Percentiles rank a stretch among this genome's conserved stretches.
Evolutionary conservation across 2,888 invertebrate genomes (phyloP).

Genomic region (Scaptomyza tumidula): DNA sequence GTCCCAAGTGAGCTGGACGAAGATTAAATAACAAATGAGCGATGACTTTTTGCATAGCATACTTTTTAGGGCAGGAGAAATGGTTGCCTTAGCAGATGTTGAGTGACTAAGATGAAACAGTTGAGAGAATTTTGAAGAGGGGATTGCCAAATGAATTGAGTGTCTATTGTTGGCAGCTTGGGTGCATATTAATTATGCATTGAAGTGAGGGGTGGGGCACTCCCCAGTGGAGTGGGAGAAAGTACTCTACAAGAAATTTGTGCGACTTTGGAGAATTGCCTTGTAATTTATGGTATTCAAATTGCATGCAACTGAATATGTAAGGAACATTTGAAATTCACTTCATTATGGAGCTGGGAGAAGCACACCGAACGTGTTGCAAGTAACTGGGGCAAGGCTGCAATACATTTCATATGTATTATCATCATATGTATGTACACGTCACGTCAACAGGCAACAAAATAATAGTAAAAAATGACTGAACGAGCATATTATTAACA

Average conservation of each 20-base stretch:
- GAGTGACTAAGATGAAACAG: slow-evolving; percentile 16
- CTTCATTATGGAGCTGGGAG: slow-evolving; percentile 46
- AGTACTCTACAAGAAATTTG: slow-evolving; percentile 2
- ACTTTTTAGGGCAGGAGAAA: slow-evolving; percentile 38
- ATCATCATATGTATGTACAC: slow-evolving; percentile 40
- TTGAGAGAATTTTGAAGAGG: slow-evolving; percentile 12
- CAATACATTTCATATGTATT: slow-evolving; percentile 15
- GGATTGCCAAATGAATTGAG: slow-evolving; percentile 37
- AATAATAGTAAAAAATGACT: background rate
- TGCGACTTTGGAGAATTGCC: slow-evolving; percentile 48
- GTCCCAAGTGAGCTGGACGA: slow-evolving; percentile 54
- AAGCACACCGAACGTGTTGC: slow-evolving; percentile 4
- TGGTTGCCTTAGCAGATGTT: slow-evolving; percentile 19
- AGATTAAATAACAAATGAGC: slow-evolving; percentile 80
- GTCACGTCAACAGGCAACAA: slow-evolving; percentile 19
- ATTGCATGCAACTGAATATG: slow-evolving; percentile 64
- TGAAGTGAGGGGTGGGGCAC: background rate
- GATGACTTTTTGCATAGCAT: slow-evolving; percentile 68
- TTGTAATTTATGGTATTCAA: slow-evolving; percentile 67
- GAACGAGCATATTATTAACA: slow-evolving; percentile 53
- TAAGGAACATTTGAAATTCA: slow-evolving; percentile 45
- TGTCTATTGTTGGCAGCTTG: slow-evolving; percentile 32
- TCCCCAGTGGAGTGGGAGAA: background rate
- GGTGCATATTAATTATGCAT: slow-evolving; percentile 64
- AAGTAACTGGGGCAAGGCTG: slow-evolving; percentile 56